Base-by-base conservation (phyloP, 2,888 invertebrate species). In the Notodonta dromedarius region DNA sequence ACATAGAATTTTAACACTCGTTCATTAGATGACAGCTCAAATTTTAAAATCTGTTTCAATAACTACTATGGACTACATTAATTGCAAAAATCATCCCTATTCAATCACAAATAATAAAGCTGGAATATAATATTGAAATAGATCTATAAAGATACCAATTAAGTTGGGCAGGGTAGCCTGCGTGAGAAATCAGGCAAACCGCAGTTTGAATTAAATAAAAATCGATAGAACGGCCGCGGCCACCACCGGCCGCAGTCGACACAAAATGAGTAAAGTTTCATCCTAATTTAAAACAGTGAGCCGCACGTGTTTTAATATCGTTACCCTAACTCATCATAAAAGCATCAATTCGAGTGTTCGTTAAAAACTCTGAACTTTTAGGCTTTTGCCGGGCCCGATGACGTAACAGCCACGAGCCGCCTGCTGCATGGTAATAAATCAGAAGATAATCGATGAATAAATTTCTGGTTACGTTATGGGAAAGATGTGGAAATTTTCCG, bases 311-410 rank as follows among this genome's bases (percentile, higher is more conserved):
- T 75, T 62, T 74, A 70, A 74, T 67, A 74, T 72, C 68, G 63
- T 73, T 74, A 70, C 69, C 69, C 71, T 59, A 63, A 77, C 82
- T 80, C 74, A 77, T 80, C 76, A 80, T 76, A 77, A 77, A 79
- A 71, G 70, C 74, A 78, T 80, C 75, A 74, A 69, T 79, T 74
- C 59, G 58, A 52, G 57, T 55, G 63, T 62, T 61, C 54, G 58
- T 58, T 60, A 67, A 74, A 73, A 69, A 71, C 63, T 54, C 50
- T 13, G 48, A 67, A 71, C 48, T 69, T 69, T 62, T 42, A 61
- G 61, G 58, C 51, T 56, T 54, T 52, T 16, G 50, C 50, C 32
- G 57, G 51, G 53, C 42, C 14, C 40, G 54, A 44, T 66, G 69
- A 72, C 65, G 64, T 64, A 53, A 69, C 56, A n/a, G 16, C 16